Conservation (phyloP, 92 coral and sea anemone genomes). For the Isaurus tuberculatus region DNA sequence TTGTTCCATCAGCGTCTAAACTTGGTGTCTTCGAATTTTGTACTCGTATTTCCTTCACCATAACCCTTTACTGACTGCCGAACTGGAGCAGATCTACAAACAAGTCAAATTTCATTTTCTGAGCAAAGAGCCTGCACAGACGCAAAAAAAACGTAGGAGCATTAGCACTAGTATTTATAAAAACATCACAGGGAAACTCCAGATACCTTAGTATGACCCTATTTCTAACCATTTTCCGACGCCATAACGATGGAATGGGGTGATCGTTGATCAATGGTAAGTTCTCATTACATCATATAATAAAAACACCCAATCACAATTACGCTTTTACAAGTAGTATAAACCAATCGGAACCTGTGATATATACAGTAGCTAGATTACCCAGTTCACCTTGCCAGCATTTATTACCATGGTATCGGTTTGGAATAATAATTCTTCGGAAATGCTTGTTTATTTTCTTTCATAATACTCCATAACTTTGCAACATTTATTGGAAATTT, state of each 20-base stretch:
- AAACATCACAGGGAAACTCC: not conserved
- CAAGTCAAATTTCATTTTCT: not conserved
- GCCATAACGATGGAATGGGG: not conserved
- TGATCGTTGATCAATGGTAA: not conserved
- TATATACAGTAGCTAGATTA: not conserved
- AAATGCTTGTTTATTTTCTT: not conserved
- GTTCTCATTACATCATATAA: conserved; percentile 6
- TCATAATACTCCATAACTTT: not conserved
- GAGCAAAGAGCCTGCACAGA: not conserved
- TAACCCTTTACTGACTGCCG: not conserved
- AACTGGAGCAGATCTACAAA: not conserved
- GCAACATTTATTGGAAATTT: not conserved
- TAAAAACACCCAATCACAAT: conserved; percentile 7
- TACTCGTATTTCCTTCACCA: conserved; percentile 39
- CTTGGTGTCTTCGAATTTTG: conserved; percentile 40
- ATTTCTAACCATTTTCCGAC: conserved; percentile 19
- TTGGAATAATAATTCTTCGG: not conserved
- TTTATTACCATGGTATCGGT: conserved; percentile 35
- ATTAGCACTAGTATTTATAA: not conserved
- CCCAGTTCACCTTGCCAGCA: conserved; percentile 32
- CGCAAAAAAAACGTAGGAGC: not conserved
- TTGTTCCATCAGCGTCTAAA: conserved; percentile 39
- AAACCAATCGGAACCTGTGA: conserved; percentile 34
- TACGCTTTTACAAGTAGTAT: not conserved
- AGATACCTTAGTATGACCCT: not conserved